A percentile compares a stretch with the other conserved stretches of the same genome.
Evolutionary conservation across 2,113 vertebrate species (phyloP).

Genomic region (Cacatua alba): DNA sequence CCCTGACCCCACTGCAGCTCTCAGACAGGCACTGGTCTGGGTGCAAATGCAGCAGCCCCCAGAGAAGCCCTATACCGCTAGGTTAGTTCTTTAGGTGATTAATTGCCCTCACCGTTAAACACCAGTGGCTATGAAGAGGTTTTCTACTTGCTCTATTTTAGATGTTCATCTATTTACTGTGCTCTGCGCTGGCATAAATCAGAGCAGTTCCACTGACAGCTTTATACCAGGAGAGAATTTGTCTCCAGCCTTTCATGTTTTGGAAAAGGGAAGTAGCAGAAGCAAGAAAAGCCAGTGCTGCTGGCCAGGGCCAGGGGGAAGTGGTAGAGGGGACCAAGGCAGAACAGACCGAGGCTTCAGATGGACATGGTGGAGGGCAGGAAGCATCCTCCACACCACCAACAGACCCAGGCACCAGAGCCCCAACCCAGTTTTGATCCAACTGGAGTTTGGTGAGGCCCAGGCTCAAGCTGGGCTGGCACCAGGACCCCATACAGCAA

Average conservation of each 20-base stretch:
- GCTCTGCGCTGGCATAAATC: constrained; percentile 14
- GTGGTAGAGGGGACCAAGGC: neutral
- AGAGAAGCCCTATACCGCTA: fast-evolving
- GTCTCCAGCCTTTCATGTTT: neutral
- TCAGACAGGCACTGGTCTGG: neutral
- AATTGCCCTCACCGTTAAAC: neutral
- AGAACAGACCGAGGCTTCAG: neutral
- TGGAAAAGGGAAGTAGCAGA: neutral
- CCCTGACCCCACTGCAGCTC: neutral
- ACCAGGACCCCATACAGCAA: neutral
- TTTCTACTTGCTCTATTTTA: constrained; percentile 23
- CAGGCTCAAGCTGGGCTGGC: neutral
- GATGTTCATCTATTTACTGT: neutral
- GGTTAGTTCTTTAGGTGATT: neutral
- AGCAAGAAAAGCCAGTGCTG: neutral
- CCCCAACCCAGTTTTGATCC: neutral
- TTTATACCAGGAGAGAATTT: neutral
- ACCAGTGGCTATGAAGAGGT: neutral
- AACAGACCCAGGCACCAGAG: neutral
- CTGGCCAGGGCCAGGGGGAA: neutral
- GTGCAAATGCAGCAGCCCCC: neutral
- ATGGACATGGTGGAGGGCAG: neutral
- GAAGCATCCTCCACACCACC: neutral
- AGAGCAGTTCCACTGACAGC: constrained; percentile 5
- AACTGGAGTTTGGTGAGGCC: neutral